phyloP scores from a whole-genome alignment of 1,140 invertebrate species.

The Caenorhabditis elegans region DNA sequence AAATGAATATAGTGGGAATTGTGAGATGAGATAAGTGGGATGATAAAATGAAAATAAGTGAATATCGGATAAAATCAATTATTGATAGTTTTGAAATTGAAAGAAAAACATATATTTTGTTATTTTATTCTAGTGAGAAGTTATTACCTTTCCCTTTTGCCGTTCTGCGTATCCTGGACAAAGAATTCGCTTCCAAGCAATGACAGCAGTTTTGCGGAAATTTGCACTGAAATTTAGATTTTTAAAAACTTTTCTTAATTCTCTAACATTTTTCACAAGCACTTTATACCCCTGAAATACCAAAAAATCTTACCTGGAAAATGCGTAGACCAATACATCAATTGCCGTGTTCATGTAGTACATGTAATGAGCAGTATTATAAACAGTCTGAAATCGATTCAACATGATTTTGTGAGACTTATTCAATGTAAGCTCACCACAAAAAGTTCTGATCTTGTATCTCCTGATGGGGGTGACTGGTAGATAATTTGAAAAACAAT shows the following conservation, averaged over 20 bases:
- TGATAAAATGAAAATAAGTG: neutral
- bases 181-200: constrained; percentile 55
- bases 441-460: neutral
- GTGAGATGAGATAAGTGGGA: neutral
- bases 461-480: neutral
- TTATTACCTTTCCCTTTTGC: constrained; percentile 27
- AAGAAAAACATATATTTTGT: neutral
- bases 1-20: neutral
- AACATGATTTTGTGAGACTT: neutral
- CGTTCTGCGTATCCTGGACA: constrained; percentile 45
- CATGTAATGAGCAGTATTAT: constrained; percentile 63
- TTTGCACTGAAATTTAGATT: constrained; percentile 57
- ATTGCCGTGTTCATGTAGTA: constrained; percentile 66
- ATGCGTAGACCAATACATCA: constrained; percentile 65
- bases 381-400: constrained; percentile 38
- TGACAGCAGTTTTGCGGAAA: constrained; percentile 61
- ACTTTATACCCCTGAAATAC: too few species aligned
- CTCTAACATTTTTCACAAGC: too few species aligned
- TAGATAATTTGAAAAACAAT: constrained; percentile 27
- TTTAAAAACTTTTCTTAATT: too few species aligned
- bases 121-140: neutral
- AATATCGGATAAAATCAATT: neutral
- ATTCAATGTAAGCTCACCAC: neutral
- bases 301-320: constrained; percentile 58
- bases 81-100: neutral